A percentile compares a stretch with the other conserved stretches of the same genome.
Evolutionary conservation across 2,888 invertebrate genomes (phyloP).

Genomic region (Nephrotoma guestfalica): DNA sequence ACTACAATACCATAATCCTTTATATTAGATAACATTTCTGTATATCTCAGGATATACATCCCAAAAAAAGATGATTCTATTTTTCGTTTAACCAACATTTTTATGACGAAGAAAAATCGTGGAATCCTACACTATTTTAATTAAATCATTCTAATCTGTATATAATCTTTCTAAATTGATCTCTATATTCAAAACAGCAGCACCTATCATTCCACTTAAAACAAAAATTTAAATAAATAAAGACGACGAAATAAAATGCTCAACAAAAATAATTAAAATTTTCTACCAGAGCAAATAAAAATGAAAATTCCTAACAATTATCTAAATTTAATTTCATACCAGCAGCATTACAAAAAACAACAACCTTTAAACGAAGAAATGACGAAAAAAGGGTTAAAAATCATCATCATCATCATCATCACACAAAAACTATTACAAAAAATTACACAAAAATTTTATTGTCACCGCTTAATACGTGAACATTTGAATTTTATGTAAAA

Average conservation of each 20-base stretch:
- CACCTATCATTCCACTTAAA: not conserved
- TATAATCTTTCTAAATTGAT: not conserved
- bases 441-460: not conserved
- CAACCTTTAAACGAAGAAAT: not conserved
- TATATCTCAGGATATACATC: not conserved
- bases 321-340: not conserved
- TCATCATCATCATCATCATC: not conserved
- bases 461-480: not conserved
- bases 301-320: not conserved
- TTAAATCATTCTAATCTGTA: not conserved
- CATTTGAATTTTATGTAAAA: not conserved
- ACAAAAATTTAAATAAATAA: not conserved
- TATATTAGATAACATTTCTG: not conserved
- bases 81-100: not conserved
- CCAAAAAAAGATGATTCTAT: not conserved
- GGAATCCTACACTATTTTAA: not conserved
- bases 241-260: not conserved
- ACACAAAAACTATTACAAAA: not conserved
- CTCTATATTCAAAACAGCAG: not conserved
- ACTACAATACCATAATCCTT: not conserved
- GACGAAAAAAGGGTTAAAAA: not conserved
- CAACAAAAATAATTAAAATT: not conserved
- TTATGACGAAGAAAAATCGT: not conserved
- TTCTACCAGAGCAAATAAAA: not conserved
- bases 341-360: not conserved